Evolutionary conservation across 2,113 vertebrate species (phyloP).

Genomic region (Cebus imitator): DNA sequence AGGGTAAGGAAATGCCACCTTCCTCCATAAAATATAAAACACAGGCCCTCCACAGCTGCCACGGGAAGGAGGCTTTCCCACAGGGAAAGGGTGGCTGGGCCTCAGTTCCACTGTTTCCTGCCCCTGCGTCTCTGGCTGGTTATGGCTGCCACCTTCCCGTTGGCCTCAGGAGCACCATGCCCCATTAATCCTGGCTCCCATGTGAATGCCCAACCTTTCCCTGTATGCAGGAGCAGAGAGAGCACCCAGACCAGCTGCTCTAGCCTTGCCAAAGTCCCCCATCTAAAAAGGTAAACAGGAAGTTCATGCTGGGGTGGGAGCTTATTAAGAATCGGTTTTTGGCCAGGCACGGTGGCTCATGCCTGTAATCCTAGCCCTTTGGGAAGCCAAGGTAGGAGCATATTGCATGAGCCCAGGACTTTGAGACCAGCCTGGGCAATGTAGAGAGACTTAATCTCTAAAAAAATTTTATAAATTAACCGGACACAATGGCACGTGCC

Average conservation of each 20-base stretch:
- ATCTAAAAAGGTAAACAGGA: neutral
- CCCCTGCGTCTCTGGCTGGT: neutral
- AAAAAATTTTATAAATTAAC: neutral
- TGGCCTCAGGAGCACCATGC: neutral
- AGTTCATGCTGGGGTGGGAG: fast-evolving
- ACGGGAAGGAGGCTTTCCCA: neutral
- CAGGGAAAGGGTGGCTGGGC: neutral
- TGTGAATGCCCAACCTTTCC: neutral
- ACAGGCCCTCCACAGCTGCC: neutral
- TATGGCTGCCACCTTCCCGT: neutral
- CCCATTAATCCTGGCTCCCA: neutral
- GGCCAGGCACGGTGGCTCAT: too few relatives aligned
- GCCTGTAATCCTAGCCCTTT: neutral
- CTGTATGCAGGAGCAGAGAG: neutral
- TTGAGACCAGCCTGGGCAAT: neutral
- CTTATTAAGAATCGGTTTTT: neutral
- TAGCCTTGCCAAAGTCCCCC: neutral
- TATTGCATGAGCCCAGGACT: neutral
- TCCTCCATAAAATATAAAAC: conserved; percentile 8
- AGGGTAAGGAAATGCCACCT: conserved; percentile 53
- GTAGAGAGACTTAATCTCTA: neutral
- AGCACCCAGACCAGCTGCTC: neutral
- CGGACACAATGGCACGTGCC: neutral
- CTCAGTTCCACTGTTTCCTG: neutral
- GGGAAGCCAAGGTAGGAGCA: neutral